Evolutionary conservation across 2,888 invertebrate species (phyloP), one percentile per base, ranked within the genome.

Genomic region (Caenorhabditis macrosperma): DNA sequence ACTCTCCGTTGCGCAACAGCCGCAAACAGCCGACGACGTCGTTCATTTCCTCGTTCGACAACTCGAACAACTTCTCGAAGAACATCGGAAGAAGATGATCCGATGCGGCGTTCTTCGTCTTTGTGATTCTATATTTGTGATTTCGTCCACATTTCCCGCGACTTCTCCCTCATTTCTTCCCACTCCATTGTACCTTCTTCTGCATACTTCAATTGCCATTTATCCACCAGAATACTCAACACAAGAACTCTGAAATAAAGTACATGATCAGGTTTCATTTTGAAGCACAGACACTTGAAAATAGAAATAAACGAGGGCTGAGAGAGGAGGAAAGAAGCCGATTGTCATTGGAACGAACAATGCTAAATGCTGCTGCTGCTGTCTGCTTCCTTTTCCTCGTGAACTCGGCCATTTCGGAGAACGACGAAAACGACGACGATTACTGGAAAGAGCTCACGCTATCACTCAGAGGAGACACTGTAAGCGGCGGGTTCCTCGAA

Each of bases 21-120:
- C 78, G 78, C 17, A 78, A 78, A 44, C 69, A 69, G 20, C 71
- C 55, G 22, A 76, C 76, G 24, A 75, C 75, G n/a, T 41, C 63
- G 17, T 78, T 78, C 67, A 67, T 78, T n/a, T 78, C 78, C 7
- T 78, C 78, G n/a, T 78, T 78, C 59, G 78, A 78, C 35, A 35
- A 35, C 17, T 72, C 63, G 5, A 78, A 72, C 41, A 78, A 78
- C 41, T 78, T 72, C 66, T 72, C 78, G 3, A 72, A 59, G 50
- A 67, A 57, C 41, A 33, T 72, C 12, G 72, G 72, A 35, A 63
- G 72, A 50, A 63, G 72, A 64, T 72, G 38, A 64, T 15, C 17
- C 20, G 12, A 6, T 17, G 30, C 6, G 17, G 26, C 28, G n/a
- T 41, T 17, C 41, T 33, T 61, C 10, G 4, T 57, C 50, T 24